These are phyloP conservation scores for Ceryle rudis DNA, from an alignment of 2,797 vertebrate species.

Conservation along the genomic window DNA sequence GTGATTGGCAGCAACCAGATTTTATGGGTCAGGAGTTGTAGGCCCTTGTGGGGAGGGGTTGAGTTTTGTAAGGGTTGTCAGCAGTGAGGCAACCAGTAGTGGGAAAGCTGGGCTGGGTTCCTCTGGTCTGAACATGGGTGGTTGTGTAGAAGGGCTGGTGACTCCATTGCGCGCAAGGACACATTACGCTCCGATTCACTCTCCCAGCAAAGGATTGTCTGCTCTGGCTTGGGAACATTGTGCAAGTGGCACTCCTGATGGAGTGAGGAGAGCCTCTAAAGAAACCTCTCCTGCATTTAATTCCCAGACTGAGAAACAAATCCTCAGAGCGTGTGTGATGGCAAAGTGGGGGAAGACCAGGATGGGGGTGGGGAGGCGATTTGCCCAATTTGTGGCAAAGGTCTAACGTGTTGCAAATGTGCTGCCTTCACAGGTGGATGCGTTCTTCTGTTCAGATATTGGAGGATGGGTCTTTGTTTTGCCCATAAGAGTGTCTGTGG, in stretches of 20 bases:
- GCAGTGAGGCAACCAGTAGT: accelerated
- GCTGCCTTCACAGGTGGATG: not conserved
- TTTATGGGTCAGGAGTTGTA: not conserved
- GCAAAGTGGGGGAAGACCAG: not conserved
- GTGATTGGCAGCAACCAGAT: not conserved
- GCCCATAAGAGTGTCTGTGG: too few relatives aligned
- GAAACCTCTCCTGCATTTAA: not conserved
- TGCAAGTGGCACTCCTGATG: not conserved
- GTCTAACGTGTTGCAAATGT: not conserved
- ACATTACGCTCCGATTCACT: not conserved
- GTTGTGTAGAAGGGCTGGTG: not conserved
- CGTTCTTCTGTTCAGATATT: not conserved
- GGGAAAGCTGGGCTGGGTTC: not conserved
- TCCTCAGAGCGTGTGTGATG: not conserved
- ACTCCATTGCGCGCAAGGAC: not conserved
- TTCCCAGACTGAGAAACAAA: not conserved
- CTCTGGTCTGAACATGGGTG: not conserved
- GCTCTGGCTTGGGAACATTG: not conserved
- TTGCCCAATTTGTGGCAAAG: not conserved
- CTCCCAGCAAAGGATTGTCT: not conserved
- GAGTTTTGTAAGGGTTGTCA: not conserved
- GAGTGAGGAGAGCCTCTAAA: not conserved
- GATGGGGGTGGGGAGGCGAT: too few relatives aligned
- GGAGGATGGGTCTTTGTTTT: not conserved
- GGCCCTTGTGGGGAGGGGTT: accelerated